A percentile compares a stretch with the other conserved stretches of the same genome.
phyloP scores from a whole-genome alignment of 2,888 invertebrate species.

The Macrophya annulata region DNA sequence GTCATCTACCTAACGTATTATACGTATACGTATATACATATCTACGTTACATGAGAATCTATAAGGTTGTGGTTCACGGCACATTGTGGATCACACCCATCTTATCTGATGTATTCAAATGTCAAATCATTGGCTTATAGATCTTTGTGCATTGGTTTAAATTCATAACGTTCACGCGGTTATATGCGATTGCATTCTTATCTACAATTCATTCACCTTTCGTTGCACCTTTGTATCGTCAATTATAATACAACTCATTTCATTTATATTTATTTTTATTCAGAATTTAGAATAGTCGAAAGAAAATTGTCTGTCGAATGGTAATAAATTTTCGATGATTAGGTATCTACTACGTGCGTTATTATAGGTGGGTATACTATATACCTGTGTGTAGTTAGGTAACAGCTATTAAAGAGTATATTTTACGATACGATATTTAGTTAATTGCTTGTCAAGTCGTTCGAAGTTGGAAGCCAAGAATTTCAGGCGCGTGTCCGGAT shows the following conservation, averaged over 20 bases:
- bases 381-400: neutral
- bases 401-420: neutral
- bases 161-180: slow-evolving; percentile 35
- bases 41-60: slow-evolving; percentile 20
- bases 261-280: neutral
- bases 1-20: slow-evolving; percentile 15
- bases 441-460: slow-evolving; percentile 50
- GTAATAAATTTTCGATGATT: slow-evolving; percentile 47
- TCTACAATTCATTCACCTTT: neutral
- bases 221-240: neutral
- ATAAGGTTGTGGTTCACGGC: slow-evolving; percentile 48
- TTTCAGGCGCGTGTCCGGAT: slow-evolving; percentile 34
- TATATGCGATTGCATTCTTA: neutral
- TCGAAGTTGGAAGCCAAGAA: neutral
- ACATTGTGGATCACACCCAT: slow-evolving; percentile 61
- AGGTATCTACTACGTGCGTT: neutral
- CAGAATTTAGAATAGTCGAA: neutral
- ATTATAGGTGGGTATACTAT: neutral
- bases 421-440: slow-evolving; percentile 47
- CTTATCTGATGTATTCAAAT: slow-evolving; percentile 59
- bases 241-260: neutral
- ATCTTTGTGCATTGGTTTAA: slow-evolving; percentile 33
- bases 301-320: slow-evolving; percentile 19
- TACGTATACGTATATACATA: neutral
- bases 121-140: slow-evolving; percentile 57